phyloP scores from a whole-genome alignment of 2,113 vertebrate genomes.

The Pseudopodoces humilis region DNA sequence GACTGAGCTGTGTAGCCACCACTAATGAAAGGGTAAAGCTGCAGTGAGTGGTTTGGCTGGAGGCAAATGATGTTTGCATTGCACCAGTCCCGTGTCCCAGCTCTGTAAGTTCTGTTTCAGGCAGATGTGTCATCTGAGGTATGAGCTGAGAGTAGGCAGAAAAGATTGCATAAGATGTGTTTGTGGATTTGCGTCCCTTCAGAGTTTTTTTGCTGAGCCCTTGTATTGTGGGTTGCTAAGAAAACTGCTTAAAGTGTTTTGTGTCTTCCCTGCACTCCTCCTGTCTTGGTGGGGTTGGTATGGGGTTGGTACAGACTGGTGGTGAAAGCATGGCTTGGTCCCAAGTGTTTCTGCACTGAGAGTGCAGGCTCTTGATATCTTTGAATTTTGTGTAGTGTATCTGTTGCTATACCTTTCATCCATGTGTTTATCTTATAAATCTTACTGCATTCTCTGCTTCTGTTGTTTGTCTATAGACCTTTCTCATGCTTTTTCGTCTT shows the following conservation, averaged over 20 bases:
- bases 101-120: background rate
- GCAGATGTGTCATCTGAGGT: background rate
- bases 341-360: background rate
- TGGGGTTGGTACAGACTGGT: background rate
- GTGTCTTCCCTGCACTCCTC: background rate
- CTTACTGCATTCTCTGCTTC: background rate
- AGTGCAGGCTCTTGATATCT: background rate
- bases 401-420: background rate
- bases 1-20: background rate
- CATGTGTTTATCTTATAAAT: background rate
- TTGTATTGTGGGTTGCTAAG: background rate
- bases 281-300: background rate
- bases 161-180: background rate
- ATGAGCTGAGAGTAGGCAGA: background rate
- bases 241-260: background rate
- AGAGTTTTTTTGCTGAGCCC: background rate
- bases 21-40: background rate
- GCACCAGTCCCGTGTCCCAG: rapidly evolving
- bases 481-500: background rate
- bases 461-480: background rate
- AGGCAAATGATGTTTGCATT: background rate
- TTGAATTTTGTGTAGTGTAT: background rate
- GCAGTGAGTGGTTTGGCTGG: background rate
- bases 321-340: background rate
- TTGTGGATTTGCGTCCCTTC: background rate